Percentiles rank a stretch among this genome's conserved stretches.
Evolutionary conservation across 2,797 vertebrate species (phyloP).

Genomic region (Pangasius macronema): DNA sequence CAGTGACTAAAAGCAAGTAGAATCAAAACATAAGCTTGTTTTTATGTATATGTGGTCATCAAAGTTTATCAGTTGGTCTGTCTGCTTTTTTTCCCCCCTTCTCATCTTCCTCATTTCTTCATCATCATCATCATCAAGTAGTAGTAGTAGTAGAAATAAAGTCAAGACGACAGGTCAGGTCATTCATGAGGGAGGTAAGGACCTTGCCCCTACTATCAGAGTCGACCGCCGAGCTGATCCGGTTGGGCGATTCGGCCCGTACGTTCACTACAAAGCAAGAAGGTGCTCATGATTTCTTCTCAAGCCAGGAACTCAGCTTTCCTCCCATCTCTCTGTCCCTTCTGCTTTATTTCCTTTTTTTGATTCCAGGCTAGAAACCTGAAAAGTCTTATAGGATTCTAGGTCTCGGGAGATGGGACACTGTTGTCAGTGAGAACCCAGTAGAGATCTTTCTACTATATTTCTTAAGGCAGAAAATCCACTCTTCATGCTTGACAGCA

Average conservation of each 20-base stretch:
- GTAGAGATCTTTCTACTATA: not conserved
- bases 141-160: no score
- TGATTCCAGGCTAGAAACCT: not conserved
- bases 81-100: not conserved
- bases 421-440: not conserved
- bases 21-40: not conserved
- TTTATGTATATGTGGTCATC: not conserved
- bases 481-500: not conserved
- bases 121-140: not conserved
- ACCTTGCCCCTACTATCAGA: no score
- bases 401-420: not conserved
- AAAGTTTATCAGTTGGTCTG: not conserved
- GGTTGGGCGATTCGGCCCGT: slow-evolving; percentile 83
- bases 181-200: no score
- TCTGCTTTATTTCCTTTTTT: not conserved
- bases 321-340: not conserved
- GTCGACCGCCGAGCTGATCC: slow-evolving; percentile 82
- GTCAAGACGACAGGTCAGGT: no score
- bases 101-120: not conserved
- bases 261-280: slow-evolving; percentile 79
- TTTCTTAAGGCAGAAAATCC: not conserved
- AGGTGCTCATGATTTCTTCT: slow-evolving; percentile 66
- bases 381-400: not conserved
- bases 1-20: not conserved
- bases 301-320: not conserved